These are phyloP conservation scores for Halcyon smyrnensis DNA, from an alignment of 2,797 vertebrate species.

Conservation along the genomic window DNA sequence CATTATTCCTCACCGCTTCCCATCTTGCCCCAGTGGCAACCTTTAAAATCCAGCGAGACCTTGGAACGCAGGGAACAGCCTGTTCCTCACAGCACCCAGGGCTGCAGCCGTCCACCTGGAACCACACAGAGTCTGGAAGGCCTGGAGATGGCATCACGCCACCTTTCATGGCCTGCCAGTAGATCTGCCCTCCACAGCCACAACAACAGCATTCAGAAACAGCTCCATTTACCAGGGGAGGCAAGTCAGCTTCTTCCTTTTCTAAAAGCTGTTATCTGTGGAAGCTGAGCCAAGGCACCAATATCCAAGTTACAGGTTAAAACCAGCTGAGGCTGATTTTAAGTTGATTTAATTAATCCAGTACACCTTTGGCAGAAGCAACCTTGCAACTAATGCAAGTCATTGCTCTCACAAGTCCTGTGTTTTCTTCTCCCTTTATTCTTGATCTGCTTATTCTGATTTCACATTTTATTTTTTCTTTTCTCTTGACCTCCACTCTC, in stretches of 20 bases:
- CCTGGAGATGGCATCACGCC: neutral
- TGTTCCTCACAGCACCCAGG: neutral
- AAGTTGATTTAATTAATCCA: neutral
- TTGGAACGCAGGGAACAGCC: neutral
- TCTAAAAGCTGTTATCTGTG: neutral
- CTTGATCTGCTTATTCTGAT: neutral
- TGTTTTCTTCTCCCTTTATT: neutral
- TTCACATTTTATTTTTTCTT: neutral
- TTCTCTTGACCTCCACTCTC: neutral
- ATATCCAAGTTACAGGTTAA: neutral
- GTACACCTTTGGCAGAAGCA: neutral
- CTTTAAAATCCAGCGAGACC: too few relatives aligned
- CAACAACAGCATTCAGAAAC: accelerated
- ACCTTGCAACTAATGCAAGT: neutral
- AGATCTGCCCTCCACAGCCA: neutral
- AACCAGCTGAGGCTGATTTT: neutral
- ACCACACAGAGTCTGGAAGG: neutral
- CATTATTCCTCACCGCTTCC: neutral
- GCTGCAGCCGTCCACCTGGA: neutral
- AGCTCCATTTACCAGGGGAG: neutral
- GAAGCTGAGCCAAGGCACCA: neutral
- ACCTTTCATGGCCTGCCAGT: neutral
- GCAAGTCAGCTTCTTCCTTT: neutral
- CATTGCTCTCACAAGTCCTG: neutral
- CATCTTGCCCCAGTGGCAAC: accelerated